Evolutionary conservation across 2,113 vertebrate genomes (phyloP), one percentile per base, ranked within the genome.

Genomic region (Rhabdomys dilectus): DNA sequence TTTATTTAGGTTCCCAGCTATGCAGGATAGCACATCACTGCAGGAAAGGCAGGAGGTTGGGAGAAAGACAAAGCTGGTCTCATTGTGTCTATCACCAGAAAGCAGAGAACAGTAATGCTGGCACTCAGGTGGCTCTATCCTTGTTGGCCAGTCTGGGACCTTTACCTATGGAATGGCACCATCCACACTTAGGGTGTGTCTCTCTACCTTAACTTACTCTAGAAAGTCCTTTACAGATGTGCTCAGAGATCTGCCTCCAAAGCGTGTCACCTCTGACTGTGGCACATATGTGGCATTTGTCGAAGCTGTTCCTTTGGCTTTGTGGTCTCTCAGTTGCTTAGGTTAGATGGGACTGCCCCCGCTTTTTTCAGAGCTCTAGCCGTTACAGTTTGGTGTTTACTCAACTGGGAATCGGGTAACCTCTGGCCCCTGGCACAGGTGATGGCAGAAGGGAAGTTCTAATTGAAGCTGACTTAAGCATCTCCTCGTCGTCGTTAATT

Each of bases 381-480:
- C 66, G 1, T 56, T 91, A 24, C 70, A 68, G 26, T 51, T 48
- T 62, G 62, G 64, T 60, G 7, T 78, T 88, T 90, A 93, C 89
- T 39, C 34, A 82, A 48, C 48, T 90, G 89, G 70, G 66, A 96
- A 75, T 82, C 36, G 62, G 0, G 0, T 48, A 62, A 56, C 64
- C 92, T 97, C 96, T 56, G 60, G 42, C 80, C 95, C 77, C 45
- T 36, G 80, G 73, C 34, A 2, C 73, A 42, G 94, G 48, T 91
- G 85, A 93, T 36, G 48, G 73, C 76, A 96, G 86, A 98, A 94
- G 89, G 92, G 29, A 36, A 13, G n/a, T 1, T 15, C 4, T 98
- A 72, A 96, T 95, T 97, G 96, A 94, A 93, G 87, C 89, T 17
- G n/a, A 88, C 60, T 82, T 80, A 88, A 94, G 60, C 92, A 36